Conservation (phyloP, 2,113 vertebrate genomes). For the Myrmecobius fasciatus region DNA sequence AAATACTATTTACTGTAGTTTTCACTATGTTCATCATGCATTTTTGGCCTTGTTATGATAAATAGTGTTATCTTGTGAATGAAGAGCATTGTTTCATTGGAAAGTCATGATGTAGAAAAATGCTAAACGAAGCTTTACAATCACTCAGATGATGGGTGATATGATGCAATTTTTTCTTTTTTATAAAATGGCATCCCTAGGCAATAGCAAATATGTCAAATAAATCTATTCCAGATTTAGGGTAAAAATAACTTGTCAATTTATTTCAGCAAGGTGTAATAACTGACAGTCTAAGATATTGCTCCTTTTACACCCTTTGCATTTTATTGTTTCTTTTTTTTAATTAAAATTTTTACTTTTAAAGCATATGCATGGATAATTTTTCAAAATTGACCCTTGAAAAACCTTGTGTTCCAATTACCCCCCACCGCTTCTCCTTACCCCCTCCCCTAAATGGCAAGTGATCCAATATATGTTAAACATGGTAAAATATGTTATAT, state of each 20-base stretch:
- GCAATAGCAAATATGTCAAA: neutral
- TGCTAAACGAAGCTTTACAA: neutral
- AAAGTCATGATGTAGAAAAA: neutral
- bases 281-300: too few species aligned
- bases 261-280: neutral
- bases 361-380: too few species aligned
- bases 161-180: neutral
- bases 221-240: neutral
- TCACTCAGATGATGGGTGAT: too few species aligned
- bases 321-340: too few species aligned
- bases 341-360: too few species aligned
- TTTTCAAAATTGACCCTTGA: too few species aligned
- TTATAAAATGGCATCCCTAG: neutral
- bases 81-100: neutral
- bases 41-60: neutral
- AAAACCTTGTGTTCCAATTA: too few species aligned
- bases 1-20: neutral
- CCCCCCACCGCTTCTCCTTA: too few species aligned
- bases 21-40: neutral
- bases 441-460: too few species aligned
- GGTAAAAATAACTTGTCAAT: neutral
- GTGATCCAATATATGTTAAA: too few species aligned
- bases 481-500: too few species aligned
- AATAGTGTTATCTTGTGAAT: neutral
- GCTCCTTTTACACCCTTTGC: too few species aligned